phyloP scores from a whole-genome alignment of 1,140 invertebrate genomes.

The Magallana gigas region DNA sequence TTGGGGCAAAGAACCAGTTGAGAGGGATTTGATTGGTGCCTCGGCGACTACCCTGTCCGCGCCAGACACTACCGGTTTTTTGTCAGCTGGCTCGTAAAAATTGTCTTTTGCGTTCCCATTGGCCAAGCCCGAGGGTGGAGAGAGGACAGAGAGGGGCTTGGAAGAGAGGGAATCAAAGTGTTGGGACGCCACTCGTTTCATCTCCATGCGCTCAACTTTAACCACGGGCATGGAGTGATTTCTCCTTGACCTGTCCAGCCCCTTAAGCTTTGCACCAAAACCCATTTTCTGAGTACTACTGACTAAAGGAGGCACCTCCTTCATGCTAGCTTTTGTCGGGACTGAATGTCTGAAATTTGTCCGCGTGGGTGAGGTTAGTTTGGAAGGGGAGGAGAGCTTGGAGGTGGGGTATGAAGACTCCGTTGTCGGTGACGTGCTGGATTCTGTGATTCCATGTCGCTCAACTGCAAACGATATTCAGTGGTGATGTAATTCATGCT shows the following conservation, averaged over 20 bases:
- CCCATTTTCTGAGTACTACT: conserved; percentile 63
- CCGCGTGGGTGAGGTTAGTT: conserved; percentile 48
- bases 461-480: conserved; percentile 41
- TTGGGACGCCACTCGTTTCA: conserved; percentile 45
- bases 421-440: conserved; percentile 19
- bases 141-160: background rate
- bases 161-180: background rate
- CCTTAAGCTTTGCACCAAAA: conserved; percentile 51
- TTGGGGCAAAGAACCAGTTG: conserved; percentile 41
- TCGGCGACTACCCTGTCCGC: conserved; percentile 6
- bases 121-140: background rate
- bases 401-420: conserved; percentile 21
- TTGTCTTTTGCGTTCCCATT: conserved; percentile 40
- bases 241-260: conserved; percentile 51
- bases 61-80: background rate
- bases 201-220: conserved; percentile 76
- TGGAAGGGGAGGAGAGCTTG: conserved; percentile 25
- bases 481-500: background rate
- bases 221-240: conserved; percentile 76
- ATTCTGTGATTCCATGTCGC: conserved; percentile 45
- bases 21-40: conserved; percentile 40
- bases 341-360: conserved; percentile 46
- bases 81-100: no score
- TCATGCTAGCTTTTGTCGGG: conserved; percentile 72
- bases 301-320: conserved; percentile 67